A percentile compares a stretch with the other conserved stretches of the same genome.
Evolutionary conservation across 2,113 vertebrate genomes (phyloP).

Genomic region (Oreochromis aureus): DNA sequence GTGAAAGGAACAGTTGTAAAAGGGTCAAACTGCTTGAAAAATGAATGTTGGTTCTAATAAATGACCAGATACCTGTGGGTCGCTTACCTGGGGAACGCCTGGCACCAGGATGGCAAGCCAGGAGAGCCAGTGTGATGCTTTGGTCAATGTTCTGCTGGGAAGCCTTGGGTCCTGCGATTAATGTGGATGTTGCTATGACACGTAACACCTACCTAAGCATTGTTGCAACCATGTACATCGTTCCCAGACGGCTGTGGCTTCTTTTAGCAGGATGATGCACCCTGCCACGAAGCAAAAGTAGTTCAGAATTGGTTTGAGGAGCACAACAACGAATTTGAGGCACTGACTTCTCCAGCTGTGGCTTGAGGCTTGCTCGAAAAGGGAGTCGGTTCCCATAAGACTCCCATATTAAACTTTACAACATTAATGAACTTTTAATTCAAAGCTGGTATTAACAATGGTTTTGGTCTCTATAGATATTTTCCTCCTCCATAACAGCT

Average conservation of each 20-base stretch:
- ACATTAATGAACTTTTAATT: not conserved
- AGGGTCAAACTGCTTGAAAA: not conserved
- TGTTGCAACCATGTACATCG: fast-evolving
- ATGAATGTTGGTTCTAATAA: not conserved
- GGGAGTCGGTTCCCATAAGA: not conserved
- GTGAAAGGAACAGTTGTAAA: not conserved
- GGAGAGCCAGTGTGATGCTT: not conserved
- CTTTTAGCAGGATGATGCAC: not conserved
- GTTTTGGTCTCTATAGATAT: not conserved
- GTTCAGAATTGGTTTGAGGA: not conserved
- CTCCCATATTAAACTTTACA: not conserved
- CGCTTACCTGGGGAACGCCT: not conserved
- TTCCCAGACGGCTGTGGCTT: not conserved
- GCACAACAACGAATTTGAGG: not conserved
- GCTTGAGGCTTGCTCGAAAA: not conserved
- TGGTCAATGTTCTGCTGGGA: not conserved
- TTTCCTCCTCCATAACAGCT: not conserved
- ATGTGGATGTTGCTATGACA: not conserved
- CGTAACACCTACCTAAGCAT: not conserved
- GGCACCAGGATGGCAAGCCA: not conserved
- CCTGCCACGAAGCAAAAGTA: not conserved
- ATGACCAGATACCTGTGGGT: not conserved
- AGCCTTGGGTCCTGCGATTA: not conserved
- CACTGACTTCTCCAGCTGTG: not conserved
- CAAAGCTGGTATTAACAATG: not conserved